Percentiles rank a stretch among this genome's conserved stretches.
These are phyloP conservation scores for Cryptops parisi DNA, from an alignment of 2,888 invertebrate genomes.

Conservation along the genomic window DNA sequence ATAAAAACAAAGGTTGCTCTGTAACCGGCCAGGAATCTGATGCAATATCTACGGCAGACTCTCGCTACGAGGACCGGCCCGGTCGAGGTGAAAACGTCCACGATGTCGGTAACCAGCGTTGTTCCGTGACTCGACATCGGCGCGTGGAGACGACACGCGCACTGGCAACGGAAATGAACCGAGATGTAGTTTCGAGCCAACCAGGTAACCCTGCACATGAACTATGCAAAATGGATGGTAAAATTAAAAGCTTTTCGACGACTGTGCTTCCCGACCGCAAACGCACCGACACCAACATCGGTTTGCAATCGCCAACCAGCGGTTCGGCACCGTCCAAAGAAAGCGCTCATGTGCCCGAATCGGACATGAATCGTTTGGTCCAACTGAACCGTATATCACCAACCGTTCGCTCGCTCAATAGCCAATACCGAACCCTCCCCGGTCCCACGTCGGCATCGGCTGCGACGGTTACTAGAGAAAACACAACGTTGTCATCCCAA, in stretches of 20 bases:
- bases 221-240: background rate
- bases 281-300: background rate
- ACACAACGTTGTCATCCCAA: too few species aligned
- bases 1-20: too few species aligned
- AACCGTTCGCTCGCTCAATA: background rate
- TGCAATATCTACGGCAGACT: too few species aligned
- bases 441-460: background rate
- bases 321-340: background rate
- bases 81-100: too few species aligned
- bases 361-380: background rate
- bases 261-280: background rate
- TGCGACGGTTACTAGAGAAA: too few species aligned
- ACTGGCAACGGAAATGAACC: background rate
- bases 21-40: too few species aligned
- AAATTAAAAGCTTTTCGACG: background rate
- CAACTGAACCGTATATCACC: slow-evolving; percentile 5
- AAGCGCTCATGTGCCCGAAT: background rate
- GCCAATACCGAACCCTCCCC: background rate
- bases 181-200: background rate
- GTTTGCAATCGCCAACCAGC: background rate
- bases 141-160: too few species aligned
- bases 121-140: too few species aligned
- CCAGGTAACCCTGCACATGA: too few species aligned
- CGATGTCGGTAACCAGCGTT: too few species aligned
- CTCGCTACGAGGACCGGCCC: too few species aligned